Base-by-base conservation (phyloP, 1,140 invertebrate genomes). In the Lordiphosa collinella region DNA sequence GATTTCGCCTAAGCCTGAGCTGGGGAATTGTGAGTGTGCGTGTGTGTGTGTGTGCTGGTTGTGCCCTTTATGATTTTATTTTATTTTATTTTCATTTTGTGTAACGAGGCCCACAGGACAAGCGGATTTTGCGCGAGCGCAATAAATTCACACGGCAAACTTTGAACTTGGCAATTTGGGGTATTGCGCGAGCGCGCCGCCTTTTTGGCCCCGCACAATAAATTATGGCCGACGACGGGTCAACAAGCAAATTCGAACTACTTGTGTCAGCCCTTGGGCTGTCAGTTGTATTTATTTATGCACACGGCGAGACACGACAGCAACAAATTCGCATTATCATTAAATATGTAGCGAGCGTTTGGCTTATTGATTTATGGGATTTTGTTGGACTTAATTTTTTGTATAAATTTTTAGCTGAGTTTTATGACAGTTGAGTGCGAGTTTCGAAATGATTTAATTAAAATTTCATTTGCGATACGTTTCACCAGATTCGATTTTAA, bases 261-360 rank as follows among this genome's bases (percentile, higher is more conserved):
- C 16, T 37, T 40, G 40, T 31, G 31, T 5, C 18, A 25, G 31
- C 31, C 34, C 35, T 52, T 25, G 22, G 22, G 57, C 51, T 48
- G 31, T 48, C 40, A 55, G 69, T 54, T 67, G 61, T 68, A 82
- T 72, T 82, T 84, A 84, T 82, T 57, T 58, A 74, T 80, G 56
- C 60, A 51, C 50, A 44, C 32, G 18, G 18, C 22, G 25, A 29
- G 48, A 64, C 43, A 40, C 16, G n/a, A n/a, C n/a, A 25, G 41
- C 43, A 43, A 62, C 47, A 67, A 65, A 56, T 59, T 46, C 55
- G 47, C 49, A 44, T 38, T 72, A 78, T 68, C 48, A 57, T 58
- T 82, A 78, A 82, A 78, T 82, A 82, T 84, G 84, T 78, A 82
- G 68, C 59, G 49, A 34, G 25, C 43, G 47, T 59, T 40, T 47